Percentiles rank a stretch among this genome's conserved stretches.
Conservation (phyloP, 2,888 invertebrate species). For the Amorpha juglandis region DNA sequence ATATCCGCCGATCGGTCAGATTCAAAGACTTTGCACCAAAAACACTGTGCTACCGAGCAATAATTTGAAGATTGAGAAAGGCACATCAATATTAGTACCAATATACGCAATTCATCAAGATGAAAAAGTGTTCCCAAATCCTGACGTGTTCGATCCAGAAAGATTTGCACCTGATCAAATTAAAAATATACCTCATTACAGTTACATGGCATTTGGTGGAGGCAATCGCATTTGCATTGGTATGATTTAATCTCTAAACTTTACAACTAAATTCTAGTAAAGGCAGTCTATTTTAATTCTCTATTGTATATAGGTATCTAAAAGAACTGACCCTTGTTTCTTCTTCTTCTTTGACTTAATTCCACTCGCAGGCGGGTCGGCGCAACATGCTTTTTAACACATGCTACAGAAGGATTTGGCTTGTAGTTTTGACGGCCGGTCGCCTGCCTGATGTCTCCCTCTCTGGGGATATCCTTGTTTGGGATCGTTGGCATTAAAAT, state of each 20-base stretch:
- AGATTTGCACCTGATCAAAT: slow-evolving; percentile 64
- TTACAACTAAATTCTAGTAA: neutral
- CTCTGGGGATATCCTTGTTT: too few relatives aligned
- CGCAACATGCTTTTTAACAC: too few relatives aligned
- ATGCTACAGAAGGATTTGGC: too few relatives aligned
- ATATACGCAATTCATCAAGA: slow-evolving; percentile 64
- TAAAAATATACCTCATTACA: slow-evolving; percentile 53
- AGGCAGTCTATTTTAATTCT: neutral
- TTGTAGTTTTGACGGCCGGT: too few relatives aligned
- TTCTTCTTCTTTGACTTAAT: too few relatives aligned
- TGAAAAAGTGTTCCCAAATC: slow-evolving; percentile 61
- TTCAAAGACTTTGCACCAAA: slow-evolving; percentile 57
- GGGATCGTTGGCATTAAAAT: too few relatives aligned
- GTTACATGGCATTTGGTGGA: slow-evolving; percentile 78
- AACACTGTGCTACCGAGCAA: slow-evolving; percentile 54
- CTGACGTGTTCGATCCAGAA: slow-evolving; percentile 72
- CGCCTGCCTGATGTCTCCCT: too few relatives aligned
- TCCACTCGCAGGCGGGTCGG: too few relatives aligned
- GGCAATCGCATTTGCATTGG: slow-evolving; percentile 80
- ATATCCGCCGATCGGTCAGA: slow-evolving; percentile 59
- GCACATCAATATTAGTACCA: slow-evolving; percentile 46
- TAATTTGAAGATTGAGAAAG: slow-evolving; percentile 53
- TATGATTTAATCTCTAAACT: slow-evolving; percentile 45
- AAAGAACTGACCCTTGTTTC: too few relatives aligned
- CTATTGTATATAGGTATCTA: too few relatives aligned